phyloP scores from a whole-genome alignment of 2,113 vertebrate genomes.

The Meles meles region DNA sequence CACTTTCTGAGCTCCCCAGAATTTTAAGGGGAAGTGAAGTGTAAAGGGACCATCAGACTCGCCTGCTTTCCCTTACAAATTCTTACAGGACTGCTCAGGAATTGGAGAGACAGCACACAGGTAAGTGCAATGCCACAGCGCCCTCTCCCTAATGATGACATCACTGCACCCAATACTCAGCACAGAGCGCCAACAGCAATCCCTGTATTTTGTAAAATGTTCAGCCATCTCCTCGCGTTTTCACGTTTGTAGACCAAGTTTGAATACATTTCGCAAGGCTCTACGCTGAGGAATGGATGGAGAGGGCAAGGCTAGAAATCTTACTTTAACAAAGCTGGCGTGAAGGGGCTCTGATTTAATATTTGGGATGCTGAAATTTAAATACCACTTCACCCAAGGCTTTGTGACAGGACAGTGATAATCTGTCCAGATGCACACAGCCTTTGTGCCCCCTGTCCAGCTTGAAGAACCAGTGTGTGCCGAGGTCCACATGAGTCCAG shows the following conservation, averaged over 20 bases:
- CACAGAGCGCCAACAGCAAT: not conserved
- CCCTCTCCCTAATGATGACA: not conserved
- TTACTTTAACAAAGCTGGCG: not conserved
- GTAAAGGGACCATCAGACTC: not conserved
- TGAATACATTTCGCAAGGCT: not conserved
- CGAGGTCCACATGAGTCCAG: not conserved
- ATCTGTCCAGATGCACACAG: not conserved
- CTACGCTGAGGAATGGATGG: not conserved
- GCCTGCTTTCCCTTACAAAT: not conserved
- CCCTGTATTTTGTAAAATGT: not conserved
- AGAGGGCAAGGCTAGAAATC: not conserved
- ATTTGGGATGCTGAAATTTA: not conserved
- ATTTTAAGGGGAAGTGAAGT: not conserved
- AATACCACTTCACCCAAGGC: not conserved
- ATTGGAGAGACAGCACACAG: accelerated
- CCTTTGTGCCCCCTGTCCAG: not conserved
- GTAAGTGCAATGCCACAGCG: not conserved
- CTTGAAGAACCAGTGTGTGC: not conserved
- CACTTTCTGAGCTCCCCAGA: not conserved
- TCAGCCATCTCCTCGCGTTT: not conserved
- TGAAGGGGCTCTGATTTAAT: not conserved
- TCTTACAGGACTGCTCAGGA: not conserved
- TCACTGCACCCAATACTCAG: not conserved
- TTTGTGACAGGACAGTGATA: not conserved
- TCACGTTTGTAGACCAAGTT: not conserved